A percentile compares a stretch with the other conserved stretches of the same genome.
Conservation (phyloP, 2,797 vertebrate genomes). For the Phrynocephalus guinanensis region DNA sequence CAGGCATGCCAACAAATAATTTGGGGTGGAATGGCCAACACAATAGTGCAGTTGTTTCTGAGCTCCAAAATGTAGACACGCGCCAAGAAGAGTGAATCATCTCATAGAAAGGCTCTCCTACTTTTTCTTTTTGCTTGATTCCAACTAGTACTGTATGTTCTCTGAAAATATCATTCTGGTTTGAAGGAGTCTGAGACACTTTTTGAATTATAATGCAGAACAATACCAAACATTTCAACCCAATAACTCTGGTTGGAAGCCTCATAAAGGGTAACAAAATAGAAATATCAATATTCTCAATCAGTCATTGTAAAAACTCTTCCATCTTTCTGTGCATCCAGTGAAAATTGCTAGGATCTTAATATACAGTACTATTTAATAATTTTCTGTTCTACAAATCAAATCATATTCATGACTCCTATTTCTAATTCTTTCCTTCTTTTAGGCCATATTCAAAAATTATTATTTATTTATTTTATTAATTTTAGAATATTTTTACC, state of each 20-base stretch:
- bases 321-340: neutral
- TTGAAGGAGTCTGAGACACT: neutral
- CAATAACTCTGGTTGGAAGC: neutral
- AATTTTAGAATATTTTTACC: too few relatives aligned
- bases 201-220: neutral
- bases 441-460: too few relatives aligned
- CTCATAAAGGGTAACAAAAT: neutral
- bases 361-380: neutral
- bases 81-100: conserved; percentile 29
- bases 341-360: neutral
- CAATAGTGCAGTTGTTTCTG: conserved; percentile 14
- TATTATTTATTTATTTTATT: too few relatives aligned
- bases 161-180: conserved; percentile 6
- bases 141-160: conserved; percentile 16
- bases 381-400: neutral
- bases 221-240: neutral
- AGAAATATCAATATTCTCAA: neutral
- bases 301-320: neutral
- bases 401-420: neutral
- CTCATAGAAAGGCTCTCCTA: conserved; percentile 23
- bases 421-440: too few relatives aligned
- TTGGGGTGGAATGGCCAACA: neutral
- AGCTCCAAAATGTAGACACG: neutral
- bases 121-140: neutral
- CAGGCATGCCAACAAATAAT: conserved; percentile 30